These are phyloP conservation scores for Temnothorax curvispinosus DNA, from an alignment of 1,140 invertebrate genomes.

Conservation along the genomic window DNA sequence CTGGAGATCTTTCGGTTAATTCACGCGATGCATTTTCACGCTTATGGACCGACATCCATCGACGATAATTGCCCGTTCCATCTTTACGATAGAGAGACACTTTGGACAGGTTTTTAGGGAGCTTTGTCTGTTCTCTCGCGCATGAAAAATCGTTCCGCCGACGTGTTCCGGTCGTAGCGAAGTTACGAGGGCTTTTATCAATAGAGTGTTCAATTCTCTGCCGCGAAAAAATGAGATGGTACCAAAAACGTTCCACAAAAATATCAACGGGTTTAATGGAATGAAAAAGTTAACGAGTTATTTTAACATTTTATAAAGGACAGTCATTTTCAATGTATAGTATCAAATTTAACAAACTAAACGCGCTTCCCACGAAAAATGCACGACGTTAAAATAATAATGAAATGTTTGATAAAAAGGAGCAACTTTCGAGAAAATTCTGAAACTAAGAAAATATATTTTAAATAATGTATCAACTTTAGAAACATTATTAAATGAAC, in stretches of 20 bases:
- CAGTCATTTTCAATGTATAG: background rate
- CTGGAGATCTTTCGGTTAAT: constrained; percentile 17
- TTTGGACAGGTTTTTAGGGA: constrained; percentile 10
- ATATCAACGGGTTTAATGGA: constrained; percentile 5
- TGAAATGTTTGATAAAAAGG: background rate
- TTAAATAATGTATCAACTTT: background rate
- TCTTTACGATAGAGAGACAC: constrained; percentile 11
- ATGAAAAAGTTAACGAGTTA: constrained; percentile 30
- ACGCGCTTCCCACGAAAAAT: background rate
- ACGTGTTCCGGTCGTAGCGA: background rate
- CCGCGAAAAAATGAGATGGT: constrained; percentile 25
- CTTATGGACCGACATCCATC: background rate
- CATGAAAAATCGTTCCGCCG: constrained; percentile 30
- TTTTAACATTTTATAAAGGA: constrained; percentile 28
- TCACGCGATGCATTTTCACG: constrained; percentile 19
- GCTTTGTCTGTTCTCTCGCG: background rate
- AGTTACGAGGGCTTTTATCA: constrained; percentile 44
- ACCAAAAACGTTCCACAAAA: constrained; percentile 5
- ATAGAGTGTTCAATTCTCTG: background rate
- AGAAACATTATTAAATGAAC: background rate
- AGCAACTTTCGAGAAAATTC: background rate
- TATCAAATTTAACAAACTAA: background rate
- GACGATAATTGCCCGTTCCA: constrained; percentile 26
- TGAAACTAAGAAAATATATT: background rate
- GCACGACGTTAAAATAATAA: constrained; percentile 22